Evolutionary conservation across 2,888 invertebrate species (phyloP).

Genomic region (Norana najaformis): DNA sequence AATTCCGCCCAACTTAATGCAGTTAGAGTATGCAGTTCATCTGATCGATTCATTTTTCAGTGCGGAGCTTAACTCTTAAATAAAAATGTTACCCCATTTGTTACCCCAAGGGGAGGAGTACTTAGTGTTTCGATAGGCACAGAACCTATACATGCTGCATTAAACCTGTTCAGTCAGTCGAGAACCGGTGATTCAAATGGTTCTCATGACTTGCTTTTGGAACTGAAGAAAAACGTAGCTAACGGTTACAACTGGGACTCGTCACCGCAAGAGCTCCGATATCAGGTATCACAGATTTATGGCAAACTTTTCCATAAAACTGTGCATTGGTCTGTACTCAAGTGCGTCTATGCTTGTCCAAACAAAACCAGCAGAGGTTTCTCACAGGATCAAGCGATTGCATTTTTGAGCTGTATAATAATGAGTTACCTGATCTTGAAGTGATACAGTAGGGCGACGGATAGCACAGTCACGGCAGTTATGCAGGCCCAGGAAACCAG

Average conservation of each 20-base stretch:
- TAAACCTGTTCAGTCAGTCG: no score
- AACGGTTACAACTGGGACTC: background rate
- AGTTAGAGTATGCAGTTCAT: no score
- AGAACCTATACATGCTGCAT: no score
- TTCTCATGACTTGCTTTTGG: background rate
- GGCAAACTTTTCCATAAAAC: background rate
- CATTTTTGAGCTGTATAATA: background rate
- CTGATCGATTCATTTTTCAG: no score
- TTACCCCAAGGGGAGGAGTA: no score
- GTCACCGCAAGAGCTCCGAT: background rate
- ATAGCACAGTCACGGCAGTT: background rate
- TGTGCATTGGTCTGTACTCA: background rate
- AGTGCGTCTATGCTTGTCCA: no score
- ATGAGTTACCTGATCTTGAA: slow-evolving; percentile 7
- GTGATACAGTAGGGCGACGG: background rate
- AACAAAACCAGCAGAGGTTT: background rate
- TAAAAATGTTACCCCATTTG: no score
- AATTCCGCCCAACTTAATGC: no score
- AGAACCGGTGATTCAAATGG: no score
- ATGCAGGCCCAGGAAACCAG: background rate
- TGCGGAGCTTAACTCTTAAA: no score
- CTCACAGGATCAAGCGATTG: background rate
- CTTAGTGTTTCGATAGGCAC: no score
- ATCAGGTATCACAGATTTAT: background rate
- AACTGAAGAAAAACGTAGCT: background rate